phyloP scores from a whole-genome alignment of 2,888 invertebrate species.

The Ametastegia equiseti region DNA sequence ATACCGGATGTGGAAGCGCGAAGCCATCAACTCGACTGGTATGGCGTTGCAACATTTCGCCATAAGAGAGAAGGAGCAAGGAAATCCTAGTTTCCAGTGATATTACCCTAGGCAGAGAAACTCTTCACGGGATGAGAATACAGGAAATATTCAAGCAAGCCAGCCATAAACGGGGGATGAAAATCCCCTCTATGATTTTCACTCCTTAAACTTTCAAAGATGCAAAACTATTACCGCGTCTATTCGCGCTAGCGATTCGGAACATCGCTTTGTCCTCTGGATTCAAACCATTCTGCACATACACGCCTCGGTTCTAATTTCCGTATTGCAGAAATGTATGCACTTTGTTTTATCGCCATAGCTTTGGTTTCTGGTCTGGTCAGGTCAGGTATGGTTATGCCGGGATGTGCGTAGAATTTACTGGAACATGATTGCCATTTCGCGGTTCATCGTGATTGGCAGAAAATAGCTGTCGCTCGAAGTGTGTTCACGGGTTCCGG shows the following conservation, averaged over 20 bases:
- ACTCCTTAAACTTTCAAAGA: not conserved
- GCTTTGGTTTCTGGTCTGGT: too few species aligned
- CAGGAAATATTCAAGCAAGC: constrained; percentile 5
- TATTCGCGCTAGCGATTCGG: not conserved
- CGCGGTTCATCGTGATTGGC: constrained; percentile 45
- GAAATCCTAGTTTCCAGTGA: not conserved
- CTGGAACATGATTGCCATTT: constrained; percentile 36
- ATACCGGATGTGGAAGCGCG: not conserved
- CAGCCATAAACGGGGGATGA: not conserved
- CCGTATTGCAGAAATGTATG: constrained; percentile 17
- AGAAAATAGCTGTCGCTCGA: constrained; percentile 37
- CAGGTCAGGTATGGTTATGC: too few species aligned
- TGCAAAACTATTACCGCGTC: not conserved
- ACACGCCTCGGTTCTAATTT: not conserved
- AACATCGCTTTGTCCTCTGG: not conserved
- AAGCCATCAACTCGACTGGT: constrained; percentile 18
- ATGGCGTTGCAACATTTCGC: too few species aligned
- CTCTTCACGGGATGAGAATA: not conserved
- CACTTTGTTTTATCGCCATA: not conserved
- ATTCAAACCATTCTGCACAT: not conserved
- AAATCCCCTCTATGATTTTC: not conserved
- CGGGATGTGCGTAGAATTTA: not conserved
- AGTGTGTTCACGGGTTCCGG: too few species aligned
- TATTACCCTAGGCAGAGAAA: not conserved
- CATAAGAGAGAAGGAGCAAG: too few species aligned